Conservation (phyloP, 2,888 invertebrate species). For the Pelosia muscerda region DNA sequence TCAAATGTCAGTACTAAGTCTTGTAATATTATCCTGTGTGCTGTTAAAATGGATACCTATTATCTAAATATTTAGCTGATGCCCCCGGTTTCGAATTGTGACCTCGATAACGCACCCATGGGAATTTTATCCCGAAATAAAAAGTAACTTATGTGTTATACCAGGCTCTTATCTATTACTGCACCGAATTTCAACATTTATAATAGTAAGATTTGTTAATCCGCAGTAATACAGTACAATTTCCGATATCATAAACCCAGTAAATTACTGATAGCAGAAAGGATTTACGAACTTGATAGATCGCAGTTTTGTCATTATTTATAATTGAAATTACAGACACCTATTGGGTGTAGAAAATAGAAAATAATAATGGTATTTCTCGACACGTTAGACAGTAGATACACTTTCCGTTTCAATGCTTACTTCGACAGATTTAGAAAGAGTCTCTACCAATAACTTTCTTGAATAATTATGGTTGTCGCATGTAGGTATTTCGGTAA, state of each 20-base stretch:
- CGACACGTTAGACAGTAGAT: too few relatives aligned
- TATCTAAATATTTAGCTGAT: too few relatives aligned
- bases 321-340: background rate
- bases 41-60: background rate
- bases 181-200: too few relatives aligned
- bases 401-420: background rate
- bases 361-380: too few relatives aligned
- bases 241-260: conserved; percentile 36
- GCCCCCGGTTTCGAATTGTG: too few relatives aligned
- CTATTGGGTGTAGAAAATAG: background rate
- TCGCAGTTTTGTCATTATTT: background rate
- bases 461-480: too few relatives aligned
- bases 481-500: background rate
- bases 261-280: conserved; percentile 21
- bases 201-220: background rate
- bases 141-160: too few relatives aligned
- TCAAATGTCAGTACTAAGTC: background rate
- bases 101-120: too few relatives aligned
- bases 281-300: background rate
- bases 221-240: background rate
- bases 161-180: too few relatives aligned
- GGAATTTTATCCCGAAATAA: too few relatives aligned
- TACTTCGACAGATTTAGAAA: background rate
- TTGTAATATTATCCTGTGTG: background rate
- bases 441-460: background rate